A percentile compares a stretch with the other conserved stretches of the same genome.
phyloP scores from a whole-genome alignment of 2,113 vertebrate genomes.

The Asarcornis scutulata region DNA sequence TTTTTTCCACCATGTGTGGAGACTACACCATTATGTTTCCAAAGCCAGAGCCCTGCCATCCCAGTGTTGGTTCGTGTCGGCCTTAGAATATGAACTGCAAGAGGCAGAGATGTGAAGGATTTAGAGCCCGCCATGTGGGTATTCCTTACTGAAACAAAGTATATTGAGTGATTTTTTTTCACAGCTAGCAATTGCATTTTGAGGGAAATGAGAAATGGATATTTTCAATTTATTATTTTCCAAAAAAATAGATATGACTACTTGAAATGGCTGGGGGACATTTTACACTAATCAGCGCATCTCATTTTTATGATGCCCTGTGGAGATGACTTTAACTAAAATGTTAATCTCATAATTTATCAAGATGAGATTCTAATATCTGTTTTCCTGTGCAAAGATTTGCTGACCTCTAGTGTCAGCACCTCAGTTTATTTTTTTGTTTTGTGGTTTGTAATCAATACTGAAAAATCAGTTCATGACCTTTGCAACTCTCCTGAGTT shows the following conservation, averaged over 20 bases:
- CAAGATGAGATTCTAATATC: neutral
- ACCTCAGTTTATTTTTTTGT: slow-evolving; percentile 18
- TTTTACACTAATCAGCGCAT: neutral
- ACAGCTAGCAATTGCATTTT: neutral
- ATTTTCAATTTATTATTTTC: neutral
- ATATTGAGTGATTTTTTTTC: neutral
- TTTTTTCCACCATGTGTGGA: neutral
- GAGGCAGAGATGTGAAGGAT: neutral
- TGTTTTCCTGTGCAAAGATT: slow-evolving; percentile 7
- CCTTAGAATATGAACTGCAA: fast-evolving
- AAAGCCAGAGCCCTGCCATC: neutral
- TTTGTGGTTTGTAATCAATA: slow-evolving; percentile 26
- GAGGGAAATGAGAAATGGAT: neutral
- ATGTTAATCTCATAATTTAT: neutral
- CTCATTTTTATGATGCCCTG: neutral
- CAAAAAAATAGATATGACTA: neutral
- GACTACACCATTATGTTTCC: neutral
- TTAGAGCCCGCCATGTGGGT: neutral
- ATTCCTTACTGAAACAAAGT: neutral
- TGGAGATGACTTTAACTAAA: neutral
- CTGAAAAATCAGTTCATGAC: slow-evolving; percentile 27
- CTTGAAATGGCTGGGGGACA: neutral
- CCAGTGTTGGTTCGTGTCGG: neutral
- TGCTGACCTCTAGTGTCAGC: slow-evolving; percentile 57
- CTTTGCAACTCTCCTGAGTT: neutral